These are phyloP conservation scores for Passer montanus DNA, from an alignment of 2,113 vertebrate genomes.

Conservation along the genomic window DNA sequence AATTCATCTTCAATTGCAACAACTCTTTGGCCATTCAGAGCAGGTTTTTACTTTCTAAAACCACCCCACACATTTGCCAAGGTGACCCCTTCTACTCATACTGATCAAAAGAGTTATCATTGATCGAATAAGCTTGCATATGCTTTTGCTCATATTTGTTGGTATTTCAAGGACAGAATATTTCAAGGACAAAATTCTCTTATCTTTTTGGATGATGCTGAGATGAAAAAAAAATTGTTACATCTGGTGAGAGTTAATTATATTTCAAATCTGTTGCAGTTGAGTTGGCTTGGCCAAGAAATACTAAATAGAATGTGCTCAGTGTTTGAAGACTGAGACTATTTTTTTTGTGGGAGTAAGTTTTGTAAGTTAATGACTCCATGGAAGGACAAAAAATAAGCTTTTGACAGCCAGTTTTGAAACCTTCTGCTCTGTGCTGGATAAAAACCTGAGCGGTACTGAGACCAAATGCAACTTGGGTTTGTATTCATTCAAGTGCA, in stretches of 20 bases:
- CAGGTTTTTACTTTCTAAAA: not conserved
- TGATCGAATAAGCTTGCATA: not conserved
- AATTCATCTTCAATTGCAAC: not conserved
- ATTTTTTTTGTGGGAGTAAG: not conserved
- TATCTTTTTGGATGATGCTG: not conserved
- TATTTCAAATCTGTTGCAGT: not conserved
- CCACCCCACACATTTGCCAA: not conserved
- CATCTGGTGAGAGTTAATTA: constrained; percentile 11
- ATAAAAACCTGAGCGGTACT: not conserved
- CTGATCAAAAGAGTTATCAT: not conserved
- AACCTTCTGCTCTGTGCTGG: not conserved
- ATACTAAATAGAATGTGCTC: not conserved
- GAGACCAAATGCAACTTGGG: not conserved
- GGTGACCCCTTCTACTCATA: not conserved
- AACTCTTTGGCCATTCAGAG: not conserved
- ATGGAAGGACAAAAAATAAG: not conserved
- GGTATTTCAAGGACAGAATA: not conserved
- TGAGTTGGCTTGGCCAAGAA: not conserved
- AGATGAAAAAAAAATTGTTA: not conserved
- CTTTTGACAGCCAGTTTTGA: not conserved
- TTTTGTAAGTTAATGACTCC: not conserved
- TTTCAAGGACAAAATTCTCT: not conserved
- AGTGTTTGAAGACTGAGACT: not conserved
- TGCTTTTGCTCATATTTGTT: not conserved
- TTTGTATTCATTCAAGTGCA: not conserved